Evolutionary conservation across 1,140 invertebrate genomes (phyloP).

Genomic region (Dysdera silvatica): DNA sequence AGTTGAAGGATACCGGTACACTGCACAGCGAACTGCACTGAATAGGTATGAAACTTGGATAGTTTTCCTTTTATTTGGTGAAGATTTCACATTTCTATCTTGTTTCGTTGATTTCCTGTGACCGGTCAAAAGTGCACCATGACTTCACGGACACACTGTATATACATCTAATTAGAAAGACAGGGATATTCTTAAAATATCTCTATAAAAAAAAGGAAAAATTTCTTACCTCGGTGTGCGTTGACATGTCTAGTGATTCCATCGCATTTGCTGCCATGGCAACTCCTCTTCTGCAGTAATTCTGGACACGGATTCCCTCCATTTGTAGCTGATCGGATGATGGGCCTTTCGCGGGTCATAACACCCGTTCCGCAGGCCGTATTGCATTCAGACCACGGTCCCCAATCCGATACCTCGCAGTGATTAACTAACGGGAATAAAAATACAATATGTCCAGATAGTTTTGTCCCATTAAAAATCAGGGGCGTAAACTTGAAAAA

Average conservation of each 20-base stretch:
- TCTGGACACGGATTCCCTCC: conserved; percentile 66
- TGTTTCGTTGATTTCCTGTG: too few relatives aligned
- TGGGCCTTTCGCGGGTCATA: conserved; percentile 57
- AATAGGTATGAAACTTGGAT: too few relatives aligned
- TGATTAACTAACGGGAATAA: conserved; percentile 55
- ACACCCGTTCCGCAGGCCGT: conserved; percentile 63
- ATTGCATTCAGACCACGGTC: conserved; percentile 64
- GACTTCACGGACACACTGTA: too few relatives aligned
- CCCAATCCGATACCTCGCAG: conserved; percentile 67
- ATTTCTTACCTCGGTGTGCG: conserved; percentile 13
- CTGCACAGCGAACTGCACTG: too few relatives aligned
- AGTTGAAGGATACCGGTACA: too few relatives aligned
- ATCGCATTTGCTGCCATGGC: conserved; percentile 61
- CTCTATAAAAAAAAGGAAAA: background rate
- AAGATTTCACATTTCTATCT: too few relatives aligned
- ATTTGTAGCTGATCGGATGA: conserved; percentile 57
- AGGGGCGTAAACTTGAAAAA: conserved; percentile 36
- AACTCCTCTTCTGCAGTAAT: conserved; percentile 61
- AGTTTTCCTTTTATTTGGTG: too few relatives aligned
- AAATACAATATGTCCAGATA: background rate
- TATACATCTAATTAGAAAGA: too few relatives aligned
- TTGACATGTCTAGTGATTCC: conserved; percentile 36
- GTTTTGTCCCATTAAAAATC: background rate
- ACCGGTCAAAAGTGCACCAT: too few relatives aligned
- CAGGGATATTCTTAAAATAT: too few relatives aligned